phyloP scores from a whole-genome alignment of 2,797 vertebrate genomes.

The Hydrocynus forskahlii region DNA sequence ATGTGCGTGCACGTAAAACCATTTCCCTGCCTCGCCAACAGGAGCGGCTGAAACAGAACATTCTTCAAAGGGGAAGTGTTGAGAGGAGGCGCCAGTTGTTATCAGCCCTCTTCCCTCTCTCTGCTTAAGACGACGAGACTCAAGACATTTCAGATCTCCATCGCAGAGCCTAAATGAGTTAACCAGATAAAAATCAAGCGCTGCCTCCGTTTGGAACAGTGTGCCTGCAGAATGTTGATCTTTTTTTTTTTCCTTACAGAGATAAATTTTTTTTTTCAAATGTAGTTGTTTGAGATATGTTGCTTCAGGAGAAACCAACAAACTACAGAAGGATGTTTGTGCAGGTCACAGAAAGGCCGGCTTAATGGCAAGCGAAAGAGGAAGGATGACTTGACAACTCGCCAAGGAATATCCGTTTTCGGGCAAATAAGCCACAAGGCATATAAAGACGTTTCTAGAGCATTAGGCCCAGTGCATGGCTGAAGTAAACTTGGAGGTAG shows the following conservation, averaged over 20 bases:
- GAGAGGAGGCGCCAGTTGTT: conserved; percentile 43
- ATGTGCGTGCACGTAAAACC: neutral
- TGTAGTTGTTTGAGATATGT: conserved; percentile 27
- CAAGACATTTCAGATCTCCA: conserved; percentile 51
- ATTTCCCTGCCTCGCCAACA: conserved; percentile 21
- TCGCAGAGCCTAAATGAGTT: conserved; percentile 53
- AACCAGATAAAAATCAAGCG: conserved; percentile 52
- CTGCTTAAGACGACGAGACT: conserved; percentile 38
- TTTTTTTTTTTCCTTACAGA: conserved; percentile 1
- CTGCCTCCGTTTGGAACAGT: conserved; percentile 6
- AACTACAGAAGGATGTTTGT: conserved; percentile 28
- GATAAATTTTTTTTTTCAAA: neutral
- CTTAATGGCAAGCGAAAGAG: conserved; percentile 36
- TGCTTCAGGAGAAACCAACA: conserved; percentile 41
- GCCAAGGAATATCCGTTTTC: conserved; percentile 4
- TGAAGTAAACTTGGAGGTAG: conserved; percentile 16
- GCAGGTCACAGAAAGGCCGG: conserved; percentile 44
- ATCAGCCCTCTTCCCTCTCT: conserved; percentile 41
- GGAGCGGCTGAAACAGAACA: conserved; percentile 42
- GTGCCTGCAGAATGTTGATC: conserved; percentile 31
- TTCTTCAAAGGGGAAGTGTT: conserved; percentile 49
- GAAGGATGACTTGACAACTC: conserved; percentile 22
- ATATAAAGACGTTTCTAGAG: conserved; percentile 33
- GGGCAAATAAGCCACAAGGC: conserved; percentile 32
- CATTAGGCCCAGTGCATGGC: conserved; percentile 27